Conservation (phyloP, 2,113 vertebrate genomes). For the Rattus rattus region DNA sequence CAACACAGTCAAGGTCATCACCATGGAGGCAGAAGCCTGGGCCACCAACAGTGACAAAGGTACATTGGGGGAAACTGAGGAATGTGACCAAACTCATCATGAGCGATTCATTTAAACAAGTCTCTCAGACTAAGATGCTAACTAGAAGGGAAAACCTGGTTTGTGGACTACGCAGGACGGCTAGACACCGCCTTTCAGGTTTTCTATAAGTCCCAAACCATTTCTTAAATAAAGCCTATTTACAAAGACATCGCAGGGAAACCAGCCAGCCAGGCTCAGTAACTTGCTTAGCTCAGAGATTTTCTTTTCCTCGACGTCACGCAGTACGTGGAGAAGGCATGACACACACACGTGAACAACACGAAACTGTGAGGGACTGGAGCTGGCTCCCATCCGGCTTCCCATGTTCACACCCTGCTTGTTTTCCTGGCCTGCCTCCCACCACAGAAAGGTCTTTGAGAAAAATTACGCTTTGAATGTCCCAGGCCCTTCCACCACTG, state of each 20-base stretch:
- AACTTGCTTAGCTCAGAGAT: neutral
- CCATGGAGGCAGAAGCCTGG: neutral
- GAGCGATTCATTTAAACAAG: neutral
- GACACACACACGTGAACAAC: neutral
- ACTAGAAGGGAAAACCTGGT: neutral
- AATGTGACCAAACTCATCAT: neutral
- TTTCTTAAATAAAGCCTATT: conserved; percentile 2
- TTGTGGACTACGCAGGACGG: neutral
- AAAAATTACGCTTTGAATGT: neutral
- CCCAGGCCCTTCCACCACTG: neutral
- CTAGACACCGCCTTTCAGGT: neutral
- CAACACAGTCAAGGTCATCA: neutral
- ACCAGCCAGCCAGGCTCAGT: neutral
- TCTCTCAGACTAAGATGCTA: neutral
- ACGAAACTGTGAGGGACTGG: neutral
- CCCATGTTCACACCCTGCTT: neutral
- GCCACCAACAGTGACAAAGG: neutral
- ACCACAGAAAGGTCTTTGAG: neutral
- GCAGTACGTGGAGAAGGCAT: neutral
- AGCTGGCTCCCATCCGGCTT: neutral
- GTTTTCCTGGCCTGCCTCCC: neutral
- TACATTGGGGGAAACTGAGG: neutral
- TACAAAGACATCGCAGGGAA: neutral
- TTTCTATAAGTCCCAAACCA: neutral
- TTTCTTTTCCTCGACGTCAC: neutral